Conservation (phyloP, 2,797 vertebrate species). For the Notoglanidium macrostoma region DNA sequence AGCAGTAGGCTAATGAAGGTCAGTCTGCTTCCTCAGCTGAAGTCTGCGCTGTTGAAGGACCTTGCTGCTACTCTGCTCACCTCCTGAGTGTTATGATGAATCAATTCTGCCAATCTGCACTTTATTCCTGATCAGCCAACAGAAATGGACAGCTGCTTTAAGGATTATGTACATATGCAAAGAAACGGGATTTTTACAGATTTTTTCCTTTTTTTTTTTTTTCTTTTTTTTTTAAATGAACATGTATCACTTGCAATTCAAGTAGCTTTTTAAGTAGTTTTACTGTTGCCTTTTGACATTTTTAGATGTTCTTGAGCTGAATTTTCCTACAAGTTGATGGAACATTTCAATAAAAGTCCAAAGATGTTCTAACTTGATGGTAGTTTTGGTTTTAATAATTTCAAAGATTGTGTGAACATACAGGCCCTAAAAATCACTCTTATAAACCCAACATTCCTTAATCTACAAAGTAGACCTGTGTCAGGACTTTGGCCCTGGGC, state of each 20-base stretch:
- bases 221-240: not conserved
- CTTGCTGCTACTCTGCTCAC: constrained; percentile 74
- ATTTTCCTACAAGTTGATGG: not conserved
- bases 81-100: constrained; percentile 28
- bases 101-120: constrained; percentile 58
- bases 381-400: not conserved
- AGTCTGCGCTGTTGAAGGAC: constrained; percentile 68
- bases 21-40: constrained; percentile 84
- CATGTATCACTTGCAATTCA: not conserved
- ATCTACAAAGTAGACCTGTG: not conserved
- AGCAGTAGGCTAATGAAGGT: constrained; percentile 85
- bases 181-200: constrained; percentile 10
- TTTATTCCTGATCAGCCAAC: constrained; percentile 60
- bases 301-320: constrained; percentile 4
- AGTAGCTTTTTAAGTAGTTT: constrained; percentile 3
- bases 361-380: not conserved
- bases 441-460: not conserved
- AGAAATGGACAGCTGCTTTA: constrained; percentile 54
- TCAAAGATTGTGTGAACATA: not conserved
- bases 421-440: not conserved
- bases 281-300: not conserved
- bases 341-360: constrained; percentile 48
- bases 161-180: constrained; percentile 44
- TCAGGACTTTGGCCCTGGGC: not conserved
- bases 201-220: not conserved